Evolutionary conservation across 2,113 vertebrate genomes (phyloP).

Genomic region (Macroglossus sobrinus): DNA sequence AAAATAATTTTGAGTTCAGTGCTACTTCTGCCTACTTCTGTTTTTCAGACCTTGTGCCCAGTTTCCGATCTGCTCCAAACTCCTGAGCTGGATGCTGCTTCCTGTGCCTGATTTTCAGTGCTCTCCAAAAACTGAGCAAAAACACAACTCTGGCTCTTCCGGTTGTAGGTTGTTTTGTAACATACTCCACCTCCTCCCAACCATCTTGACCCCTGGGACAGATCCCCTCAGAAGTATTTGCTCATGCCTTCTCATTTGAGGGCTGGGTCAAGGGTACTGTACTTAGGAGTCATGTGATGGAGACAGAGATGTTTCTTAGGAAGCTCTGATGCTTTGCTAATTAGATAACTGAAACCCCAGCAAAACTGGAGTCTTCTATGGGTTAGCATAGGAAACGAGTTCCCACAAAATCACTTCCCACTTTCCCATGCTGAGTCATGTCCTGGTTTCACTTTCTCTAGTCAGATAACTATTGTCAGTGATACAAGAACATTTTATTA

Average conservation of each 20-base stretch:
- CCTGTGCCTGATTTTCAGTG: not conserved
- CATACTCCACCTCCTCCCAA: not conserved
- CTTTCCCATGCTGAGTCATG: constrained; percentile 64
- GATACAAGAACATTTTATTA: not conserved
- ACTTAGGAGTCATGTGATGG: not conserved
- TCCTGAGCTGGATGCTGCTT: not conserved
- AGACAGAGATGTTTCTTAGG: not conserved
- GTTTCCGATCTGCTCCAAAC: not conserved
- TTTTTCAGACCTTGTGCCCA: not conserved
- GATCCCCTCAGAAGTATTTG: not conserved
- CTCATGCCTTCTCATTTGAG: not conserved
- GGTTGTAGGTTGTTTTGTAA: not conserved
- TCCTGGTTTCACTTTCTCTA: constrained; percentile 50
- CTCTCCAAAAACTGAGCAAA: constrained; percentile 32
- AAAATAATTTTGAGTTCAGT: not conserved
- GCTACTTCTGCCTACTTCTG: not conserved
- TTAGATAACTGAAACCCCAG: not conserved
- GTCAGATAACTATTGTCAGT: constrained; percentile 17
- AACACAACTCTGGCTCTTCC: not conserved
- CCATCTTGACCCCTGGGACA: not conserved
- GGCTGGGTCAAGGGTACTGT: not conserved
- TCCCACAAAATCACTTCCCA: constrained; percentile 59
- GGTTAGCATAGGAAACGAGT: not conserved
- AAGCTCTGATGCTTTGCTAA: not conserved
- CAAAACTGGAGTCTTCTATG: not conserved